Conservation (phyloP, 2,888 invertebrate genomes). For the Macrosoma leucophasiata region DNA sequence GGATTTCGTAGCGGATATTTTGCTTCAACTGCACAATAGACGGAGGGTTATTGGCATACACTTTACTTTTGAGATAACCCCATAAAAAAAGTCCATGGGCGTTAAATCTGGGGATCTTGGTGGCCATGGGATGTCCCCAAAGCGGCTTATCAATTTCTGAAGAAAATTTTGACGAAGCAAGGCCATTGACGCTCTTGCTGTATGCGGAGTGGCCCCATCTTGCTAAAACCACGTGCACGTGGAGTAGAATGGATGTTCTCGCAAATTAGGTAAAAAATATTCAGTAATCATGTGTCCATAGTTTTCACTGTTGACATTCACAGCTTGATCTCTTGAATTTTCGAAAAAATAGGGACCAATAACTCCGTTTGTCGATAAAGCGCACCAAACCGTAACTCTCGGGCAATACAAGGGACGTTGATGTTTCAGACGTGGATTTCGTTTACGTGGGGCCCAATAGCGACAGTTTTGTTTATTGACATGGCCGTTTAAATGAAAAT, state of each 20-base stretch:
- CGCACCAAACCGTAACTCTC: constrained; percentile 22
- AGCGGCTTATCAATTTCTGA: constrained; percentile 14
- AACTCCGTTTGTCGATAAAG: constrained; percentile 10
- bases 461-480: constrained; percentile 4
- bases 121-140: constrained; percentile 24
- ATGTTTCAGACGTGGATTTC: constrained; percentile 7
- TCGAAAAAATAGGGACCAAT: constrained; percentile 8
- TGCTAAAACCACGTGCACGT: constrained; percentile 13
- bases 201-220: constrained; percentile 12
- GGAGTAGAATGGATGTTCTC: constrained; percentile 13
- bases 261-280: constrained; percentile 12
- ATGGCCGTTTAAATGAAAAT: constrained; percentile 3
- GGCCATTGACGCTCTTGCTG: constrained; percentile 8
- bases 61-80: too few relatives aligned
- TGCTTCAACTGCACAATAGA: too few relatives aligned
- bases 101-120: constrained; percentile 20
- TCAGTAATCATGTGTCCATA: constrained; percentile 17
- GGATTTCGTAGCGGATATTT: too few relatives aligned
- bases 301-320: constrained; percentile 10
- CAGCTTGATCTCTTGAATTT: background rate
- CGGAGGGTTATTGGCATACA: too few relatives aligned
- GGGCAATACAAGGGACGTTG: constrained; percentile 12
- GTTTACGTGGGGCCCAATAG: constrained; percentile 6
- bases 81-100: constrained; percentile 12
- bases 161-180: constrained; percentile 6